Percentiles rank a stretch among this genome's conserved stretches.
Evolutionary conservation across 2,113 vertebrate species (phyloP).

Genomic region (Telmatochromis sp.): DNA sequence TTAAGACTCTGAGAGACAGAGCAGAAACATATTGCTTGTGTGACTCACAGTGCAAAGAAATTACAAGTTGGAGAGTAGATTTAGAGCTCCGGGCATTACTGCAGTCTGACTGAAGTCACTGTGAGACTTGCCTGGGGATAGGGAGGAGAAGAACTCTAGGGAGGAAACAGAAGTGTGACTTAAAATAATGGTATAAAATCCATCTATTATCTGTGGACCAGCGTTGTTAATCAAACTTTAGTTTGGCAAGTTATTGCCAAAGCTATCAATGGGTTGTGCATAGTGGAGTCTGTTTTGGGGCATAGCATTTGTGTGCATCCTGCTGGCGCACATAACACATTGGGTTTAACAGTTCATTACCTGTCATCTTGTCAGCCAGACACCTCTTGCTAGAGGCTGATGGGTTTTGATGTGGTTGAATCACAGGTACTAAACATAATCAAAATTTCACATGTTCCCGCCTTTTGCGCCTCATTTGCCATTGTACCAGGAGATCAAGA

Average conservation of each 20-base stretch:
- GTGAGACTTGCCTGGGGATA: neutral
- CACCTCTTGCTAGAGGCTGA: neutral
- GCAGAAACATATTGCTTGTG: conserved; percentile 13
- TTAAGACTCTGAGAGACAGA: conserved; percentile 17
- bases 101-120: conserved; percentile 13
- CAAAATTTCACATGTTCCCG: neutral
- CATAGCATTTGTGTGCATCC: neutral
- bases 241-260: neutral
- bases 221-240: neutral
- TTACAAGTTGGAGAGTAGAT: conserved; percentile 28
- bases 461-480: neutral
- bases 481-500: neutral
- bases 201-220: neutral
- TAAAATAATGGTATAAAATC: neutral
- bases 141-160: neutral
- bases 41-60: conserved; percentile 10
- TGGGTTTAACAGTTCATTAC: neutral
- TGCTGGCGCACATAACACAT: neutral
- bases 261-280: neutral
- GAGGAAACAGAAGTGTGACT: neutral
- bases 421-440: neutral
- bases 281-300: neutral
- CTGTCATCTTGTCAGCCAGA: conserved; percentile 2
- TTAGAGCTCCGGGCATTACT: neutral
- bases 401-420: conserved; percentile 3